Conservation (phyloP, 2,113 vertebrate species). For the Gobiocypris rarus region DNA sequence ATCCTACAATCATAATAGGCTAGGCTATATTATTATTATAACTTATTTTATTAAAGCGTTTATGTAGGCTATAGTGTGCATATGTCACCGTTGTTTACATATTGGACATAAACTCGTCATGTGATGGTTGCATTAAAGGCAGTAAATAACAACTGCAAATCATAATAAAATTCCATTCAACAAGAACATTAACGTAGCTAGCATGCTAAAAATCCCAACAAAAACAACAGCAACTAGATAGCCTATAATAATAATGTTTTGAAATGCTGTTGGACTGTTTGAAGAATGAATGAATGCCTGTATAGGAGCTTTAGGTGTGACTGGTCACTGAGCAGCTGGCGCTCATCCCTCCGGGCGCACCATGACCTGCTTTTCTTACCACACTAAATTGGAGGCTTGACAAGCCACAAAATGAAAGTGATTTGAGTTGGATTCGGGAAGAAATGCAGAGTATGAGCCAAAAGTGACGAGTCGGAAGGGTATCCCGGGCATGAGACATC, state of each 20-base stretch:
- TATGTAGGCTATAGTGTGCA: background rate
- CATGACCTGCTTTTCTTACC: constrained; percentile 79
- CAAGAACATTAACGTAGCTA: background rate
- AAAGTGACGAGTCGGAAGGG: constrained; percentile 67
- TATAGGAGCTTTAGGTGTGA: constrained; percentile 72
- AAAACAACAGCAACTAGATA: background rate
- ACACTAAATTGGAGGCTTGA: constrained; percentile 74
- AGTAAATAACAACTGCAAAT: background rate
- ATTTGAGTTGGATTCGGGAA: constrained; percentile 73
- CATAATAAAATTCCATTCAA: too few species aligned
- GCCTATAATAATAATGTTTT: constrained; percentile 63
- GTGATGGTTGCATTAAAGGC: background rate
- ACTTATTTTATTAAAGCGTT: background rate
- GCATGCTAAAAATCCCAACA: constrained; percentile 45
- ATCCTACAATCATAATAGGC: too few species aligned
- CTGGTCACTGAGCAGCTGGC: constrained; percentile 78
- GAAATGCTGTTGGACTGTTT: constrained; percentile 44
- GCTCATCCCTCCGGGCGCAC: constrained; percentile 71
- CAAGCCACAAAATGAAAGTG: constrained; percentile 68
- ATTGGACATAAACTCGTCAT: background rate
- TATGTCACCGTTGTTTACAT: background rate
- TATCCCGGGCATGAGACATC: constrained; percentile 55
- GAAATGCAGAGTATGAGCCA: constrained; percentile 76
- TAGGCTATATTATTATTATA: background rate
- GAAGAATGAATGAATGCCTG: constrained; percentile 69